These are phyloP conservation scores for Rhabdomys dilectus DNA, from an alignment of 2,113 vertebrate species.

Conservation along the genomic window DNA sequence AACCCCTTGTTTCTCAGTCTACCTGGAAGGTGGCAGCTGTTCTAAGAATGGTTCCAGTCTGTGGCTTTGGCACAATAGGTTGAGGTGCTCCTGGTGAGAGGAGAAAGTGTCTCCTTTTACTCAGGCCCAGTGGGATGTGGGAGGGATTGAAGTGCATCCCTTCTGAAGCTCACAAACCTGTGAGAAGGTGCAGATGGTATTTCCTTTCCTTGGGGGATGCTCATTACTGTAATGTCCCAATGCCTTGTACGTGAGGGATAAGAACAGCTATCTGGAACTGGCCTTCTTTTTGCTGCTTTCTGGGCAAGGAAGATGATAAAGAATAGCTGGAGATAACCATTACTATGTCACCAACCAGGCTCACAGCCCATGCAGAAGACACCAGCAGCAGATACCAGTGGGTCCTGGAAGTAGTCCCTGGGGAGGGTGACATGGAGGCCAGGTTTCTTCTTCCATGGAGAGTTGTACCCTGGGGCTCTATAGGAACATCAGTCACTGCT, in stretches of 20 bases:
- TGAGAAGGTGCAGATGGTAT: not conserved
- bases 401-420: not conserved
- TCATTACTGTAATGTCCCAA: not conserved
- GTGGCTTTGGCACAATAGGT: not conserved
- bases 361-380: not conserved
- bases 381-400: not conserved
- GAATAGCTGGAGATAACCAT: not conserved
- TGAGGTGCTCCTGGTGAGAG: not conserved
- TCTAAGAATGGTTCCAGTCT: fast-evolving
- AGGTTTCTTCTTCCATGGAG: not conserved
- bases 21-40: not conserved
- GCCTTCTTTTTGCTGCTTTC: not conserved
- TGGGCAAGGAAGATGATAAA: not conserved
- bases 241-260: not conserved
- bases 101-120: not conserved
- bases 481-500: not conserved
- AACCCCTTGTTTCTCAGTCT: not conserved
- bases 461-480: not conserved
- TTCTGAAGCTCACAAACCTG: not conserved
- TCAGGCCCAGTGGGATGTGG: too few species aligned
- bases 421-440: fast-evolving
- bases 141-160: not conserved
- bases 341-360: too few species aligned
- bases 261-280: not conserved
- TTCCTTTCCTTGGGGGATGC: not conserved